Base-by-base conservation (phyloP, 1,140 invertebrate species). In the Zaprionus ornatus region DNA sequence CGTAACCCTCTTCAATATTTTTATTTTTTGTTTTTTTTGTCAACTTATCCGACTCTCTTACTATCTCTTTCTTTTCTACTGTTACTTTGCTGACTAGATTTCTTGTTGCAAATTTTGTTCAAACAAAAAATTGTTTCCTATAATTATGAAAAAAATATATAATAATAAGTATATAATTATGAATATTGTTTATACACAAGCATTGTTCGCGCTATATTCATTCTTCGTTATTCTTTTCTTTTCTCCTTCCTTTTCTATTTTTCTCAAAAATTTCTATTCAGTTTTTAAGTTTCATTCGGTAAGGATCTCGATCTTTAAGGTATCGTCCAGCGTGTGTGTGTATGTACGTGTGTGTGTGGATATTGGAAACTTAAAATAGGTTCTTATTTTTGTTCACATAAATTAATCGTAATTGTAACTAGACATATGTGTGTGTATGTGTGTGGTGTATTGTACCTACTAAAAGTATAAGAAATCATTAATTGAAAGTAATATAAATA, bases 41-140 rank as follows among this genome's bases (percentile, higher is more conserved):
- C 10, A 62, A 61, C 56, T 52, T 42, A 50, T 68, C 17, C 50
- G 23, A 48, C 27, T 60, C 60, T 29, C 42, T 45, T 54, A 54
- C 48, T 63, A 54, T 23, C 32, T 59, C 64, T 54, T 52, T 56
- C 62, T 61, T 21, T 32, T 32, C 54, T 77, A 50, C 45, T 50
- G 45, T 85, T 79, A 61, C 27, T 65, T 77, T 81, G 79, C 84
- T 87, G 84, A 87, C 84, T 87, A 87, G 84, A 87, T 80, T 87
- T 87, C 74, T 88, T 87, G 84, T 87, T 87, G 84, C 84, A 77
- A 87, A 88, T 87, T 88, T 84, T 84, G 82, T 83, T 84, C 82
- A 83, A 84, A 83, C 81, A 88, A 80, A 79, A 82, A 84, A 82
- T 73, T 82, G 72, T 67, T 77, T 60, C 77, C 72, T 73, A 88